Evolutionary conservation across 2,888 invertebrate species (phyloP), one percentile per base, ranked within the genome.

Genomic region (Lordiphosa fenestrarum): DNA sequence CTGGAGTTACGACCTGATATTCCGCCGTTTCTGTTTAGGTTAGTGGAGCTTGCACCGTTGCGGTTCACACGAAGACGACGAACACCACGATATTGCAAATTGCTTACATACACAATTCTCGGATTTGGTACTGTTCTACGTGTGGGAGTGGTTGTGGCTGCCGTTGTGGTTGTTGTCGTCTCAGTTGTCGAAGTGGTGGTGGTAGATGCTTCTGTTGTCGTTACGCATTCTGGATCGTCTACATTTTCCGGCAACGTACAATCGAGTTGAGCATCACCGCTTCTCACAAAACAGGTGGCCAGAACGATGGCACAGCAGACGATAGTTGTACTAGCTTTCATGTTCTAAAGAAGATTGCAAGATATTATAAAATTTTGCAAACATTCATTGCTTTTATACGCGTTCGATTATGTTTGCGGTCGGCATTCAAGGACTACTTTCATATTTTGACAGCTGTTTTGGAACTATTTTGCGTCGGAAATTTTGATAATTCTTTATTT

Each of bases 251-350:
- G 2, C 1, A n/a, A n/a, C 0, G n/a, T 2, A 7, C 62, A 72
- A n/a, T 72, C 40, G 2, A 46, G 53, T 19, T 73, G 55, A n/a
- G 71, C 76, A 1, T 75, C 55, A 36, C 56, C 54, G 23, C 6
- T 48, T 19, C 61, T 46, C 13, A 73, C 41, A 9, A 30, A 30
- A 30, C 30, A 30, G 4, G n/a, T 35, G 38, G 51, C 59, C 39
- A 73, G 35, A 19, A 61, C 6, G 7, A 73, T 37, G 15, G 53
- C 41, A 40, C 49, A 23, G 37, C 39, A 33, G 1, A 74, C 19
- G 9, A 70, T 6, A 23, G 57, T 37, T 21, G 51, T 33, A 5
- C 39, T 19, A 4, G 4, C 42, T 35, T 30, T 61, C 78, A 78
- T 73, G 12, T 13, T 25, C 6, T 6, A 6, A 15, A 9, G 15